Evolutionary conservation across 37 sponge, comb jelly and placozoan genomes (phyloP), one percentile per base, ranked within the genome.

Genomic region (Petrosia ficiformis): DNA sequence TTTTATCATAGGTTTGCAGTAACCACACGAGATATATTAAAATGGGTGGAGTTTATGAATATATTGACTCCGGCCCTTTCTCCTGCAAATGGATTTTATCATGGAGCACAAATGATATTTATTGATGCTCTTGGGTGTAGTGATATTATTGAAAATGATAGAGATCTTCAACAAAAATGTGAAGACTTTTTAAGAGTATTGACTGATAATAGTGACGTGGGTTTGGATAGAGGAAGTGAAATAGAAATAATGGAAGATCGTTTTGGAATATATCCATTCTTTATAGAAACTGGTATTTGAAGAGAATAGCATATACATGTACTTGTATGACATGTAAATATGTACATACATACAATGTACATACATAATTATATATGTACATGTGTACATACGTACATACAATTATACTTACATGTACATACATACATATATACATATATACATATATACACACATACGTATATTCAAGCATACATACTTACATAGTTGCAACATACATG

Each of bases 21-120:
- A 32, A 95, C 90, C 44, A 73, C 85, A 2, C 74, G 99, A 39
- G 99, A 98, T 59, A 41, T 95, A 26, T 80, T 98, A 37, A 64
- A 84, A 0, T 98, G 99, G 99, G 77, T 89, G 5, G 43, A 59
- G 4, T 98, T 98, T 69, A 87, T 96, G 68, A 97, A 94, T 75
- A 64, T 2, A 33, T 26, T 63, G 0, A 22, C 63, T 3, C 70
- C 71, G 14, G 32, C 73, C 22, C 70, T 81, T 5, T 16, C 70
- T 34, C 79, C 86, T 10, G 22, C 64, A 6, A 41, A 80, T 38
- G 74, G 77, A 2, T 95, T 86, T 77, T 80, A 80, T 48, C 94
- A 98, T 57, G 99, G 99, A 39, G 99, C 96, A 16, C 76, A 82
- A 68, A 80, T 98, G 42, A 89, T 93, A 31, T 80, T 98, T 24